Conservation (phyloP, 30 jellyfish, hydroid and myxozoan species). For the Aurelia sp. region DNA sequence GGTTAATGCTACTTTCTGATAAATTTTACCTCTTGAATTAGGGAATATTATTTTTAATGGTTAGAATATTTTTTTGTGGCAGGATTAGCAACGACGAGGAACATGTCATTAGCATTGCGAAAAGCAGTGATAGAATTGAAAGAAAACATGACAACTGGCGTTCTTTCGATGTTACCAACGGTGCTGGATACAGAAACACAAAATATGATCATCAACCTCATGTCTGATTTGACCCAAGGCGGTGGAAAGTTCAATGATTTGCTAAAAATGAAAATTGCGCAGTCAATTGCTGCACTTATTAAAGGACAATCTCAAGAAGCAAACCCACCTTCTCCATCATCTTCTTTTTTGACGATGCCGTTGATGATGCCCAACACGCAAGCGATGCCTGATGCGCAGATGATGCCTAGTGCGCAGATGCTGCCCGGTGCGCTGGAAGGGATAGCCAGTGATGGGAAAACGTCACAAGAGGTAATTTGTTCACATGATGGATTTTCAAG, state of each 20-base stretch:
- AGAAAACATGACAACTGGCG: conserved; percentile 54
- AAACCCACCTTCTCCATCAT: conserved; percentile 3
- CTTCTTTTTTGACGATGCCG: background rate
- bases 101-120: conserved; percentile 10
- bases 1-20: too few species aligned
- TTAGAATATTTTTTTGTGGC: background rate
- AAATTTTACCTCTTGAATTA: too few species aligned
- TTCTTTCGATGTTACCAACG: conserved; percentile 37
- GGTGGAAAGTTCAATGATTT: conserved; percentile 46
- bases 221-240: conserved; percentile 72
- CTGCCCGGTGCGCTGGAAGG: background rate
- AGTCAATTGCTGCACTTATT: conserved; percentile 19
- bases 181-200: conserved; percentile 67
- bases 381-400: background rate
- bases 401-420: too few species aligned
- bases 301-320: conserved; percentile 15
- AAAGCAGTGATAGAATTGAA: conserved; percentile 48
- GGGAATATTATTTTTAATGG: too few species aligned
- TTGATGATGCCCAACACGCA: background rate
- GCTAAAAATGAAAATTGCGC: conserved; percentile 46
- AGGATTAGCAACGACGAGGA: background rate
- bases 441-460: conserved; percentile 42
- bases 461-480: conserved; percentile 74
- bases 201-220: conserved; percentile 27
- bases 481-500: too few species aligned